Conservation (phyloP, 2,797 vertebrate species). For the Acrocephalus scirpaceus region DNA sequence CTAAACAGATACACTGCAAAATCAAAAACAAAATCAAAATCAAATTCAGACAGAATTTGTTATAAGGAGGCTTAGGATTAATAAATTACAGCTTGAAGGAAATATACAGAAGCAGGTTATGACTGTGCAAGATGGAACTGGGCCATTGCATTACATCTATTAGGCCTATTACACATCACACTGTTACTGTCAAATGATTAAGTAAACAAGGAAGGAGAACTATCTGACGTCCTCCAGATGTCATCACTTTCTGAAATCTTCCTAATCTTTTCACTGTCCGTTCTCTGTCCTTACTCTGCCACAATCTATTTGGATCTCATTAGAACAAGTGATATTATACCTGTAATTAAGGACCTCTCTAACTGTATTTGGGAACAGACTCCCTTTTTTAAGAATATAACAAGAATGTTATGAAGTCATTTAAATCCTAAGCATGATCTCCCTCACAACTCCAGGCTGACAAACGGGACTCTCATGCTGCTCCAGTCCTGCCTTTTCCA, state of each 20-base stretch:
- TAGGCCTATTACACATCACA: background rate
- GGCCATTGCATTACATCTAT: background rate
- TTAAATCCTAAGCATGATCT: background rate
- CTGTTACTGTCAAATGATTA: background rate
- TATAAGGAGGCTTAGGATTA: background rate
- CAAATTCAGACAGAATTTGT: background rate
- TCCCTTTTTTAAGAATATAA: background rate
- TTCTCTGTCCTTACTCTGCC: background rate
- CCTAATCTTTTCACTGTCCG: background rate
- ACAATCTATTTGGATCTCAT: background rate
- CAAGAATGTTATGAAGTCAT: accelerated
- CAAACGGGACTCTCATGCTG: accelerated
- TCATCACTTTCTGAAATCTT: background rate
- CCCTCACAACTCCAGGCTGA: background rate
- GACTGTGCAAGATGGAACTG: background rate
- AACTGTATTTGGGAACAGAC: background rate
- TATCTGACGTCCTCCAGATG: background rate
- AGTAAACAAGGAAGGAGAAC: background rate
- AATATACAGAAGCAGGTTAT: background rate
- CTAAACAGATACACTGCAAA: background rate
- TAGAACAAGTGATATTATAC: background rate
- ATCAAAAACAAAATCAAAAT: too few species aligned
- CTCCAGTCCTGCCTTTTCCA: background rate
- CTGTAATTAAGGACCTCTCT: background rate
- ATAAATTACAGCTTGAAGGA: background rate